Evolutionary conservation across 2,888 invertebrate species (phyloP), one percentile per base, ranked within the genome.

Genomic region (Bruchidius siliquastri): DNA sequence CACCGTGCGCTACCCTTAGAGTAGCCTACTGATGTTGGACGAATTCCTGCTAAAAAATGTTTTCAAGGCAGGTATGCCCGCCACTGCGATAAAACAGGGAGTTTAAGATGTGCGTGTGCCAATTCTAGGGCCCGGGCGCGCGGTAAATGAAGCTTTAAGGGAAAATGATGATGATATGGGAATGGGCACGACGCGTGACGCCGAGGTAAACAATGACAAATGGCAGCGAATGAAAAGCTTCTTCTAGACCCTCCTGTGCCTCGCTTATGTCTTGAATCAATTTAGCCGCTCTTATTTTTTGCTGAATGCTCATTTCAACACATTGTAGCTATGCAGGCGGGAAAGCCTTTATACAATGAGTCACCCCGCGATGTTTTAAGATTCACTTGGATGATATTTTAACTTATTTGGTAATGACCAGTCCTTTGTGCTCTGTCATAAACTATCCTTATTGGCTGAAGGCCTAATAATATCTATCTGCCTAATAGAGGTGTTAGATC

Each of bases 111-210:
- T 49, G 49, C 49, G 49, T 49, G 49, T 49, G 49, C 49, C 49
- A 75, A 75, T 72, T 76, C 74, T 75, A 71, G 70, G 71, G 68
- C 72, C 74, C 72, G 71, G 72, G 73, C 79, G 82, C 79, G 84
- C 82, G 85, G 84, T 85, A 86, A 85, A 86, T 86, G 86, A 86
- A 86, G 84, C 86, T 81, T 85, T 85, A 86, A 86, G 85, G 83
- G 84, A 84, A 84, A 85, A 85, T 84, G 85, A 86, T 86, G 85
- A 85, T 85, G 85, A 85, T 81, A 86, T 86, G 71, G 74, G 49
- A 49, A 49, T 13, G 49, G 49, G 49, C 49, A 49, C 18, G 49
- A 69, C 67, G 77, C 77, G 79, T 80, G 79, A 79, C 76, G 79
- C 75, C 76, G 81, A 82, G 82, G 83, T 83, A 81, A 83, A 83